Evolutionary conservation across 2,888 invertebrate species (phyloP), one percentile per base, ranked within the genome.

Genomic region (Drosophila rubida): DNA sequence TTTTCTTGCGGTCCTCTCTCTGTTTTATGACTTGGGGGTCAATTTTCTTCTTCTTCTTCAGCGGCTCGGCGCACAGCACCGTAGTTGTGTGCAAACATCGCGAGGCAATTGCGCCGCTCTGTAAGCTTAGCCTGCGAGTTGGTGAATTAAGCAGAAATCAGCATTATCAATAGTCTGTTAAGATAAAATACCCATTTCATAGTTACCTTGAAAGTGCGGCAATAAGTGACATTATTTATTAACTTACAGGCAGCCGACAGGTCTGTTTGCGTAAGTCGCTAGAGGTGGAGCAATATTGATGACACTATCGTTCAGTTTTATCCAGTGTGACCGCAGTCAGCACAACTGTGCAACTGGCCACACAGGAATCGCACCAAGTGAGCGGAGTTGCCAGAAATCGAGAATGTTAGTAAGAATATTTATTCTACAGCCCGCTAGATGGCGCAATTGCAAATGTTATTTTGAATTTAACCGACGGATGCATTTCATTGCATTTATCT

Each of bases 1-100:
- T 96, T 73, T 95, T 95, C 70, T 94, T 95, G 51, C 97, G 94
- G 0, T 97, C 96, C 89, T 98, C 97, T 80, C 97, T 94, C 13
- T 95, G 95, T 90, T 95, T 95, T 0, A 97, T 77, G 27, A 98
- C 92, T 4, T 94, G 94, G 2, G 97, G 97, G 92, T 98, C 98
- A 0, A 97, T 54, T 89, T 94, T 95, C 90, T 95, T 97, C 92
- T 97, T 98, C 91, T 96, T 98, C 91, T 97, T 98, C 89, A 98
- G 90, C 2, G 98, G 98, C 90, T 97, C 97, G 4, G 95, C 97
- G 90, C 77, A 90, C 2, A 92, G 78, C 2, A 89, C 75, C 0
- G 91, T 89, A 1, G 92, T 89, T 35, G 88, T 79, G 42, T 90
- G 88, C 6, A 91, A 63, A 13, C 74, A 78, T 4, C 80, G 73